phyloP scores from a whole-genome alignment of 2,888 invertebrate genomes.

The Himalopsyche japonica region DNA sequence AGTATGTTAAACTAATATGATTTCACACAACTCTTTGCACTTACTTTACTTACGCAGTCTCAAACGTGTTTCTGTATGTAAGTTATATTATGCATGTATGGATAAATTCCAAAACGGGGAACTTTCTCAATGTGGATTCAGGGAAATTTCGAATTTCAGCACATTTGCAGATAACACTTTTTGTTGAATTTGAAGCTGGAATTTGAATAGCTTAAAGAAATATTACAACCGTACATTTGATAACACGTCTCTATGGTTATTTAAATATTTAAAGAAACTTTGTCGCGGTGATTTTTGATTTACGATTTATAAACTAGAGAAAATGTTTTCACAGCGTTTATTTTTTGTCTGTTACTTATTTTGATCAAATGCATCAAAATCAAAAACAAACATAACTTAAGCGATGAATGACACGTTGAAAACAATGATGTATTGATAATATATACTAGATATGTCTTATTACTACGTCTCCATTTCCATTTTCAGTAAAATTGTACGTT shows the following conservation, averaged over 20 bases:
- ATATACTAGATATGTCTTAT: too few species aligned
- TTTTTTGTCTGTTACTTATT: too few species aligned
- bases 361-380: too few species aligned
- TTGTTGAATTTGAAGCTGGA: background rate
- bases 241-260: background rate
- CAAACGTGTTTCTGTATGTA: background rate
- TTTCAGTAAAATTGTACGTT: too few species aligned
- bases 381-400: too few species aligned
- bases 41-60: background rate
- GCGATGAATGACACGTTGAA: too few species aligned
- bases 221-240: background rate
- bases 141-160: background rate
- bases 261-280: background rate
- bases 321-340: too few species aligned
- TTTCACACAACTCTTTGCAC: background rate
- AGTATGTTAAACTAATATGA: background rate
- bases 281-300: too few species aligned
- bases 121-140: background rate
- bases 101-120: background rate
- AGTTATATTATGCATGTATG: background rate
- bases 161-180: background rate
- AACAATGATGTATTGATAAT: too few species aligned
- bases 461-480: too few species aligned
- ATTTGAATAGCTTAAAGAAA: background rate
- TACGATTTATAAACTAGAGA: too few species aligned